Evolutionary conservation across 2,113 vertebrate genomes (phyloP).

Genomic region (Casuarius casuarius): DNA sequence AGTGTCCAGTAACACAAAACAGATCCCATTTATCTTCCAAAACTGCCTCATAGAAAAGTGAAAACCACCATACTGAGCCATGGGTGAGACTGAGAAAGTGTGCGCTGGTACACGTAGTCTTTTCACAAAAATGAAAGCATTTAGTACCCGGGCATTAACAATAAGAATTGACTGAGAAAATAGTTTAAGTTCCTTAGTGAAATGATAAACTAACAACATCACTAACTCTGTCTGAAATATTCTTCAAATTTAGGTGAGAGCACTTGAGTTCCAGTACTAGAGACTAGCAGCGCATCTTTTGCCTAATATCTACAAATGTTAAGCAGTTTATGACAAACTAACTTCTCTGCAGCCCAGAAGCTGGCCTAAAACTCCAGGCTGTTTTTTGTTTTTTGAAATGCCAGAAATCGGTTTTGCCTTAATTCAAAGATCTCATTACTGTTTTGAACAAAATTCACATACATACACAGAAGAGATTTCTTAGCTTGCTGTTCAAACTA

Average conservation of each 20-base stretch:
- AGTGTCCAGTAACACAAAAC: not conserved
- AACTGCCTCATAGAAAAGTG: not conserved
- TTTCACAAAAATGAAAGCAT: not conserved
- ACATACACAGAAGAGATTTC: slow-evolving; percentile 38
- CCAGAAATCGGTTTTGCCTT: not conserved
- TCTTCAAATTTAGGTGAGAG: slow-evolving; percentile 55
- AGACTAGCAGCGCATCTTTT: slow-evolving; percentile 32
- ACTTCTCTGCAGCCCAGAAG: slow-evolving; percentile 51
- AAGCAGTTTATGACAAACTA: slow-evolving; percentile 38
- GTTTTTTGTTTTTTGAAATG: not conserved
- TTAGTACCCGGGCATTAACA: not conserved
- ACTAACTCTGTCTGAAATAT: slow-evolving; percentile 22
- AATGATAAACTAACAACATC: slow-evolving; percentile 27
- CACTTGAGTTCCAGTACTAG: slow-evolving; percentile 25
- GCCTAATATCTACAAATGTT: slow-evolving; percentile 46
- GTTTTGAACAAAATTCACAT: slow-evolving; percentile 24
- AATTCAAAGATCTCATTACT: not conserved
- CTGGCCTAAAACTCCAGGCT: slow-evolving; percentile 18
- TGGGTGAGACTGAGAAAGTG: not conserved
- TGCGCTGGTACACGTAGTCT: not conserved
- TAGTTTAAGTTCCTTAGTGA: slow-evolving; percentile 17
- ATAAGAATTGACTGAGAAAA: slow-evolving; percentile 34
- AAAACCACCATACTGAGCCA: not conserved
- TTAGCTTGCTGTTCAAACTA: slow-evolving; percentile 43
- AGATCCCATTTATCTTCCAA: not conserved